phyloP scores from a whole-genome alignment of 2,797 vertebrate species.

The Poliocrania exsul region DNA sequence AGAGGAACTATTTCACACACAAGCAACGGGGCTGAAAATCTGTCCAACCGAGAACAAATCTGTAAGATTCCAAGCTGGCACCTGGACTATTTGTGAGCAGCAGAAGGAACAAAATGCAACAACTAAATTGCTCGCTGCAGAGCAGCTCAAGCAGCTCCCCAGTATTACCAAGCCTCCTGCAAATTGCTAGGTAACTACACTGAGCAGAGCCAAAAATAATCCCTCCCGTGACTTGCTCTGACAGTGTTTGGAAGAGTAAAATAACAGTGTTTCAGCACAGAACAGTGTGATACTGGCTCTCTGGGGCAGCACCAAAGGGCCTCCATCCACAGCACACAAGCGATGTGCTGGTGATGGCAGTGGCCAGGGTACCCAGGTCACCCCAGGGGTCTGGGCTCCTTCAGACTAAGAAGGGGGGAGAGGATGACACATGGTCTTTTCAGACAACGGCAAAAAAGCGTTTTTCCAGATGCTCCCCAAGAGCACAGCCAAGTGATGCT shows the following conservation, averaged over 20 bases:
- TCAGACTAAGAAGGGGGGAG: neutral
- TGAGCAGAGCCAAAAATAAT: constrained; percentile 38
- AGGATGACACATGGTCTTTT: fast-evolving
- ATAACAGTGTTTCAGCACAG: neutral
- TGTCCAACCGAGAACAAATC: constrained; percentile 20
- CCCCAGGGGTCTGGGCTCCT: neutral
- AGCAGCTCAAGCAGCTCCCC: constrained; percentile 11
- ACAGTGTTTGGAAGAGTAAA: neutral
- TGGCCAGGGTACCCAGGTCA: neutral
- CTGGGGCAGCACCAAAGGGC: neutral
- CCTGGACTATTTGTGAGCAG: constrained; percentile 28
- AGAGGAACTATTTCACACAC: constrained; percentile 35
- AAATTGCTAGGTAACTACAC: constrained; percentile 55
- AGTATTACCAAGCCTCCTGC: constrained; percentile 4
- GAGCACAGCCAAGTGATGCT: neutral
- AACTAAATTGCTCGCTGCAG: neutral
- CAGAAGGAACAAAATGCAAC: constrained; percentile 16
- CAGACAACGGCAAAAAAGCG: neutral
- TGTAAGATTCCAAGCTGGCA: constrained; percentile 5
- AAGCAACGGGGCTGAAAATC: constrained; percentile 6
- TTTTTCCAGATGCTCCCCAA: neutral
- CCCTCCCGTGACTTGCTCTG: constrained; percentile 14
- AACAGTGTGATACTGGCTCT: neutral
- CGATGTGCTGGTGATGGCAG: fast-evolving
- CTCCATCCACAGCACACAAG: fast-evolving